These are phyloP conservation scores for Mormyrus proboscirostris DNA, from an alignment of 2,797 vertebrate genomes.

Conservation along the genomic window DNA sequence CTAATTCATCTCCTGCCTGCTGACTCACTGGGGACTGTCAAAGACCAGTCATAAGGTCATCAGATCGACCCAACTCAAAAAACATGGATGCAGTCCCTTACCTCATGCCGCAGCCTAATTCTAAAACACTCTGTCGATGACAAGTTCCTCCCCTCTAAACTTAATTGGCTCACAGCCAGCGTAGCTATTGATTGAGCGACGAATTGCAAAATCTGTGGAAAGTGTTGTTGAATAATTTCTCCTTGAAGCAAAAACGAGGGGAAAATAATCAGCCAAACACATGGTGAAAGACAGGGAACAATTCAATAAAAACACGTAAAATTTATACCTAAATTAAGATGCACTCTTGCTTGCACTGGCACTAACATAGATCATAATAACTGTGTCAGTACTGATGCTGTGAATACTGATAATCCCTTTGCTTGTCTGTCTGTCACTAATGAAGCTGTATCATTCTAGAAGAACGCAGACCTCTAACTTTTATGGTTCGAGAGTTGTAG, in stretches of 20 bases:
- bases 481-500: not conserved
- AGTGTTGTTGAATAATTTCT: not conserved
- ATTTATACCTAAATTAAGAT: not conserved
- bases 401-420: not conserved
- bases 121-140: not conserved
- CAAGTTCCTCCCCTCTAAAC: not conserved
- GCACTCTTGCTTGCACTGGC: not conserved
- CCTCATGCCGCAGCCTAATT: not conserved
- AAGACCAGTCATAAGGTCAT: not conserved
- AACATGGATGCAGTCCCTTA: not conserved
- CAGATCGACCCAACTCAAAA: not conserved
- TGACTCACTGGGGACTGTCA: not conserved
- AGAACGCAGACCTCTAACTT: not conserved
- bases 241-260: not conserved
- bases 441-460: not conserved
- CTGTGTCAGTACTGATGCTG: not conserved
- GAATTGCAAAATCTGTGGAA: not conserved
- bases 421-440: not conserved
- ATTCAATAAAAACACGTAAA: not conserved
- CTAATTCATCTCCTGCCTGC: not conserved
- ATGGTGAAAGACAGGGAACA: not conserved
- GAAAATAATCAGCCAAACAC: not conserved
- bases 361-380: slow-evolving; percentile 10
- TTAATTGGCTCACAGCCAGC: not conserved
- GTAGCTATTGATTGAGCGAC: not conserved